A percentile compares a stretch with the other conserved stretches of the same genome.
Conservation (phyloP, 1,140 invertebrate species). For the Anagrus nilaparvatae region DNA sequence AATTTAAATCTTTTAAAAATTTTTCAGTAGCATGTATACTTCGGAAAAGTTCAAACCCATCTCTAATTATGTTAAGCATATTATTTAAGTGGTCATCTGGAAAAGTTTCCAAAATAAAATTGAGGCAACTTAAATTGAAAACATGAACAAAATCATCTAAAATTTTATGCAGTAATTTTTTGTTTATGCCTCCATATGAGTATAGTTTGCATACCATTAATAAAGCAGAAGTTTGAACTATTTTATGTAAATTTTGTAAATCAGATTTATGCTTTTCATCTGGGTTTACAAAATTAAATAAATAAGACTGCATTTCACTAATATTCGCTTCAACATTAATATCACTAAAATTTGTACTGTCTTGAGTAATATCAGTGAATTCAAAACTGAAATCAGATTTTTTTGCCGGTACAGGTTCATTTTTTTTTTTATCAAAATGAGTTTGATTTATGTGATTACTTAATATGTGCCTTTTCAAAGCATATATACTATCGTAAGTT, state of each 20-base stretch:
- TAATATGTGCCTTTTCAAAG: background rate
- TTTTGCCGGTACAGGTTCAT: background rate
- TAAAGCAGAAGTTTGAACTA: background rate
- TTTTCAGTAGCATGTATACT: constrained; percentile 4
- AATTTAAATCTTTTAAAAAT: constrained; percentile 5
- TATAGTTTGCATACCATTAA: background rate
- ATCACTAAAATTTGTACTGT: background rate
- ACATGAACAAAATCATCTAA: background rate
- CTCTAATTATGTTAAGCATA: constrained; percentile 1
- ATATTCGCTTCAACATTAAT: too few species aligned
- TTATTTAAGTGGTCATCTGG: background rate
- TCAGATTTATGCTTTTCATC: too few species aligned
- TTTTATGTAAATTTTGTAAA: background rate
- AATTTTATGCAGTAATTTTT: background rate
- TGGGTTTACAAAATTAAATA: too few species aligned
- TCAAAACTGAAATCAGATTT: background rate
- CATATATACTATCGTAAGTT: background rate
- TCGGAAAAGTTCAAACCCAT: constrained; percentile 7
- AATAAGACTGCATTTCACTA: too few species aligned
- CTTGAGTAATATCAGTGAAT: background rate
- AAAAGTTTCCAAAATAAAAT: background rate
- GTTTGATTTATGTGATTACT: too few species aligned
- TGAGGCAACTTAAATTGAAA: background rate
- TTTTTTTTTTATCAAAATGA: background rate
- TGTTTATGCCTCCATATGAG: background rate